Base-by-base conservation (phyloP, 2,888 invertebrate species). In the Lasius fuliginosus region DNA sequence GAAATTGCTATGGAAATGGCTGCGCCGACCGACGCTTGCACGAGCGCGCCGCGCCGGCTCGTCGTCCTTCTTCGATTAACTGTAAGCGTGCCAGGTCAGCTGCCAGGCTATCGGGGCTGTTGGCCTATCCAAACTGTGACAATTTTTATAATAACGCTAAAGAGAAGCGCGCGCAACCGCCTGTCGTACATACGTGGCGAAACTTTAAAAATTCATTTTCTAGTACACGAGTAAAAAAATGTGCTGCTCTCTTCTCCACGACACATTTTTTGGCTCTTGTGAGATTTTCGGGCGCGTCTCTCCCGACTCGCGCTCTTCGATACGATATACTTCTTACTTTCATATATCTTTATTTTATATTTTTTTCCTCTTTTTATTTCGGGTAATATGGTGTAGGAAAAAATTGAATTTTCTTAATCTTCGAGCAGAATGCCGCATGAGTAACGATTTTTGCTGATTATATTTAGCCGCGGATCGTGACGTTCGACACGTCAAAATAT, bases 1-100 rank as follows among this genome's bases (percentile, higher is more conserved):
- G 93, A 92, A 94, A 94, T 94, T 93, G 93, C 92, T 91, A 92
- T 93, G 93, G 93, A 94, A 94, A 94, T 93, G 92, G 90, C 88
- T 83, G 81, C 53, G 82, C 65, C 68, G 27, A 56, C 77, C 83
- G 40, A n/a, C 27, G 65, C 64, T 27, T 42, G 69, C 36, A 40
- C 74, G 62, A 30, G 58, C 58, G 27, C 73, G 53, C 49, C 23
- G 18, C 36, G 23, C 30, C 33, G 56, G 65, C 33, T 75, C 56
- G 76, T 56, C 46, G 76, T 56, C 46, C 82, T 82, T 62, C 82
- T 76, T 76, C 75, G 75, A 82, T 75, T 82, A 82, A 82, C 65
- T 58, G 46, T 40, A 69, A 79, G 73, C 58, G 60, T 33, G 58
- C 73, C 71, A 46, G 73, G 46, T 79, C 58, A 69, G 58, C 33